Percentiles rank a stretch among this genome's conserved stretches.
Conservation (phyloP, 2,888 invertebrate genomes). For the Lycia hirtaria region DNA sequence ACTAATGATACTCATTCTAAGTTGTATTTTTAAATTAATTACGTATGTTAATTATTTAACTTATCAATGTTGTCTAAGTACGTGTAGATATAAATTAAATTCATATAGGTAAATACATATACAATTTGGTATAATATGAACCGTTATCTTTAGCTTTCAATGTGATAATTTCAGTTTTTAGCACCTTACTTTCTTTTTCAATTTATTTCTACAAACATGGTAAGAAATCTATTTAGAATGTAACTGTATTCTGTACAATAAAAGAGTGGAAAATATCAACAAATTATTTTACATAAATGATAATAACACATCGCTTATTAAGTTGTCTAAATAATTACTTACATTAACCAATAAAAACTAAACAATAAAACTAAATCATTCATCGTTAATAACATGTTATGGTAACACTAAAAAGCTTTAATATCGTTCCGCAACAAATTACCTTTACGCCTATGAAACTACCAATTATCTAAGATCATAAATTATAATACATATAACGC, state of each 20-base stretch:
- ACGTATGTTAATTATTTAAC: not conserved
- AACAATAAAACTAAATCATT: not conserved
- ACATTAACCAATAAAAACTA: not conserved
- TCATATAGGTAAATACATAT: not conserved
- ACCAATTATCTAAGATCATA: slow-evolving; percentile 17
- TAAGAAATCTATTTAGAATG: not conserved
- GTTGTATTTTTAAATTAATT: slow-evolving; percentile 4
- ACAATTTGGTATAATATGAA: not conserved
- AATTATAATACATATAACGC: slow-evolving; percentile 31
- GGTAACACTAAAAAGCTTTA: slow-evolving; percentile 5
- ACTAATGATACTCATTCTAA: not conserved
- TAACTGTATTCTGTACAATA: not conserved
- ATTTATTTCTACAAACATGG: not conserved
- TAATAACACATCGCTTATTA: too few species aligned
- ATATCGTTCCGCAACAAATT: slow-evolving; percentile 16
- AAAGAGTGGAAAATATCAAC: not conserved
- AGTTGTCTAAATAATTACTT: not conserved
- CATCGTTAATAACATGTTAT: slow-evolving; percentile 4
- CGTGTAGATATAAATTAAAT: not conserved
- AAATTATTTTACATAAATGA: too few species aligned
- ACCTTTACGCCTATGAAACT: slow-evolving; percentile 16
- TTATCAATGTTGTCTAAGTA: not conserved
- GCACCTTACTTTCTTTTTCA: slow-evolving; percentile 25
- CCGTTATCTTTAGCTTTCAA: slow-evolving; percentile 1
- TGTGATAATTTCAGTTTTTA: slow-evolving; percentile 20